phyloP scores from a whole-genome alignment of 2,888 invertebrate species.

The Oegoconia quadripuncta region DNA sequence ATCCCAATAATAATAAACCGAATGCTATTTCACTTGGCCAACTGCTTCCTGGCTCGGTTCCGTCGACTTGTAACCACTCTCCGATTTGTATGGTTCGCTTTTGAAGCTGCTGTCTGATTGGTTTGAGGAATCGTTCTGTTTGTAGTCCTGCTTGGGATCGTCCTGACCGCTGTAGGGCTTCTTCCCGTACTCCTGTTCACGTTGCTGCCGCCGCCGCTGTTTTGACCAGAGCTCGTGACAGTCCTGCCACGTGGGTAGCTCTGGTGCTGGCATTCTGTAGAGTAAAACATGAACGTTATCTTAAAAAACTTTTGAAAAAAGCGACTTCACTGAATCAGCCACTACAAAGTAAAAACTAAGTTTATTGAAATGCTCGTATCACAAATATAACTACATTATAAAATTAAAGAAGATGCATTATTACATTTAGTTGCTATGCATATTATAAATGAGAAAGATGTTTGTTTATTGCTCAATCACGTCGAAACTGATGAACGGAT shows the following conservation, averaged over 20 bases:
- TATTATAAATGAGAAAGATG: too few species aligned
- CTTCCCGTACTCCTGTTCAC: slow-evolving; percentile 81
- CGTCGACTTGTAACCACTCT: slow-evolving; percentile 44
- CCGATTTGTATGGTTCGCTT: slow-evolving; percentile 48
- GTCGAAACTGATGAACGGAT: too few species aligned
- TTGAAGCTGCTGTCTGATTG: slow-evolving; percentile 44
- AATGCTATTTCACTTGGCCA: slow-evolving; percentile 67
- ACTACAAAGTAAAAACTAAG: too few species aligned
- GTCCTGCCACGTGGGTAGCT: slow-evolving; percentile 97
- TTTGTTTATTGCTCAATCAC: too few species aligned
- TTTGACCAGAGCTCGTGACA: slow-evolving; percentile 99
- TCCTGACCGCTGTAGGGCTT: slow-evolving; percentile 35
- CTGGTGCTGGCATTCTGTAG: slow-evolving; percentile 89
- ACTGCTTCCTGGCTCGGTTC: slow-evolving; percentile 49
- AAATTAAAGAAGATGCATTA: too few species aligned
- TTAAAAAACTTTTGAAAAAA: too few species aligned
- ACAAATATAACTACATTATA: too few species aligned
- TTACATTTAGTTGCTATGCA: too few species aligned
- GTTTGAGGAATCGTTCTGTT: slow-evolving; percentile 29
- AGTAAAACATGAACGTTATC: too few species aligned
- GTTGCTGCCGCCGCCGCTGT: slow-evolving; percentile 90
- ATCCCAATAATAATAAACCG: slow-evolving; percentile 32
- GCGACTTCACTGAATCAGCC: too few species aligned
- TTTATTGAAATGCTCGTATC: too few species aligned
- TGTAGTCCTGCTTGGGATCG: slow-evolving; percentile 37